A percentile compares a stretch with the other conserved stretches of the same genome.
Conservation (phyloP, 2,888 invertebrate species). For the Cistogaster globosa region DNA sequence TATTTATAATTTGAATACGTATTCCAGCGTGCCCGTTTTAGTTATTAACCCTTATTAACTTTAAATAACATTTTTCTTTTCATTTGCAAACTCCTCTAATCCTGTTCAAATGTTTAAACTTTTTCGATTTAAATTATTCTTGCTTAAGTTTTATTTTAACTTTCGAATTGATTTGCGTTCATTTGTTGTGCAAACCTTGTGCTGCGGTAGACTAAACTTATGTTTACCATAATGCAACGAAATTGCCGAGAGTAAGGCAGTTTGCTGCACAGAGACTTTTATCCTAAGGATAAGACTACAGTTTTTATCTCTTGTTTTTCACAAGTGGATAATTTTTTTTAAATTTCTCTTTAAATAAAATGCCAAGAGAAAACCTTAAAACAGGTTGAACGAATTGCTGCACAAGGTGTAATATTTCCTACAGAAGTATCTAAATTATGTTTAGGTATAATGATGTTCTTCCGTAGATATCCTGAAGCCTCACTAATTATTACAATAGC, state of each 20-base stretch:
- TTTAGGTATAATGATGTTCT: too few species aligned
- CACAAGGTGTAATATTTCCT: too few species aligned
- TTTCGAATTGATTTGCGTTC: constrained; percentile 18
- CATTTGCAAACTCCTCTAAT: constrained; percentile 30
- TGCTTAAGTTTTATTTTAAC: constrained; percentile 15
- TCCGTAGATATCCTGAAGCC: too few species aligned
- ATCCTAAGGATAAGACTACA: constrained; percentile 55
- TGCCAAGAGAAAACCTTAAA: too few species aligned
- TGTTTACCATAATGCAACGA: constrained; percentile 67
- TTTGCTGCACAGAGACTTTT: constrained; percentile 60
- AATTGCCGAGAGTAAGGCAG: constrained; percentile 51
- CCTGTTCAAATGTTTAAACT: constrained; percentile 12
- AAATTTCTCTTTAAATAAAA: not conserved
- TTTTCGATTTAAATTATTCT: constrained; percentile 11
- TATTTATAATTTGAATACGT: constrained; percentile 56
- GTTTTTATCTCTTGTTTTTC: constrained; percentile 15
- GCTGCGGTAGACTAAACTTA: constrained; percentile 71
- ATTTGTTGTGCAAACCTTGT: constrained; percentile 68
- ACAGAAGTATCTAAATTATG: too few species aligned
- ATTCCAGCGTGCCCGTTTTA: constrained; percentile 65
- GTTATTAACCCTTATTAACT: not conserved
- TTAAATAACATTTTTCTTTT: not conserved
- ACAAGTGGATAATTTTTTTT: constrained; percentile 14
- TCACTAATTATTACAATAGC: too few species aligned
- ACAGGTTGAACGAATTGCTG: too few species aligned